phyloP scores from a whole-genome alignment of 2,113 vertebrate genomes.

The Rhineura floridana region DNA sequence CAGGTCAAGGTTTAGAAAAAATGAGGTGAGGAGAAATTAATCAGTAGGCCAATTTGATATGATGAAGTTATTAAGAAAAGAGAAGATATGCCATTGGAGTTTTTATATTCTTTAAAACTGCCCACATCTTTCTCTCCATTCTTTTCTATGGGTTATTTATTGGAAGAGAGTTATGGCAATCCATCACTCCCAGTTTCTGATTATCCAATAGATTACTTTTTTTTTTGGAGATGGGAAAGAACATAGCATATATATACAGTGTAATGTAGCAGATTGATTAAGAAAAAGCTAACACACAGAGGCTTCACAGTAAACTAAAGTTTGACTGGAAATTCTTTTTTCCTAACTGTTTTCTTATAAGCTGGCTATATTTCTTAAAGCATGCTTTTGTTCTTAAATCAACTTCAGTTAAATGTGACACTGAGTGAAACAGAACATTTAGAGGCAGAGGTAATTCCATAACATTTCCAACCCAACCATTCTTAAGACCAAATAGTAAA shows the following conservation, averaged over 20 bases:
- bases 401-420: background rate
- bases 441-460: background rate
- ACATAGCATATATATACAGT: background rate
- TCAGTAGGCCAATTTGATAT: background rate
- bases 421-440: background rate
- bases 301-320: background rate
- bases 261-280: background rate
- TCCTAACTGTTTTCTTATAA: background rate
- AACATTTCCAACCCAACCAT: background rate
- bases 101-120: background rate
- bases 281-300: background rate
- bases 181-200: background rate
- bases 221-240: background rate
- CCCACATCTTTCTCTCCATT: background rate
- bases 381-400: background rate
- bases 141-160: background rate
- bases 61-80: background rate
- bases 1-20: slow-evolving; percentile 13
- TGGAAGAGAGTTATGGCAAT: background rate
- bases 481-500: background rate
- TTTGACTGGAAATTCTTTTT: background rate
- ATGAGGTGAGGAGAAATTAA: background rate
- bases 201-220: background rate
- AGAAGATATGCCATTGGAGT: background rate
- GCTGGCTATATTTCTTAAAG: background rate